A percentile compares a stretch with the other conserved stretches of the same genome.
These are phyloP conservation scores for Hyaena hyaena DNA, from an alignment of 2,113 vertebrate genomes.

Conservation along the genomic window DNA sequence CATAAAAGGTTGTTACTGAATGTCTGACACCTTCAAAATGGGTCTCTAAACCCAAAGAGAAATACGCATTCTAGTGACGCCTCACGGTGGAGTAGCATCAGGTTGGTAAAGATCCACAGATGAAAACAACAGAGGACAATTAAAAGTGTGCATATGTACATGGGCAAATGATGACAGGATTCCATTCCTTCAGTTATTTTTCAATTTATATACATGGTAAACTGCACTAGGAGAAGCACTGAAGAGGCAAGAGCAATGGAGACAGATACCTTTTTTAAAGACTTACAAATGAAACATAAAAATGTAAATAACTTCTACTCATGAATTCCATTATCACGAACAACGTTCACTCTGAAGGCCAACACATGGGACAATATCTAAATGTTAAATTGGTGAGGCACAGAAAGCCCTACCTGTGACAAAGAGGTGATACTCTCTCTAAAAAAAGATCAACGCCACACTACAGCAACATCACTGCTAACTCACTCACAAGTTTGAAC, in stretches of 20 bases:
- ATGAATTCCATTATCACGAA: not conserved
- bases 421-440: not conserved
- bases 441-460: not conserved
- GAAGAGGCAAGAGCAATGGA: not conserved
- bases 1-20: not conserved
- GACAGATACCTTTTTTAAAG: not conserved
- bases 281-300: not conserved
- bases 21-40: not conserved
- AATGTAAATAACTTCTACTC: not conserved
- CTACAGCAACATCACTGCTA: not conserved
- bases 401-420: not conserved
- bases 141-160: not conserved
- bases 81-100: not conserved
- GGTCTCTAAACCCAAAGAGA: not conserved
- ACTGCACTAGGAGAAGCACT: not conserved
- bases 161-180: not conserved
- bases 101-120: not conserved
- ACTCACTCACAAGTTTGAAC: not conserved
- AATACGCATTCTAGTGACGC: not conserved
- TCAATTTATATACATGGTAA: not conserved
- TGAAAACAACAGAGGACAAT: not conserved
- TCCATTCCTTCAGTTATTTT: not conserved
- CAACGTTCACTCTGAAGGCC: not conserved
- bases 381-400: not conserved
- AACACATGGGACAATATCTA: not conserved